These are phyloP conservation scores for Andinoacara biseriatus DNA, from an alignment of 2,113 vertebrate species.

Conservation along the genomic window DNA sequence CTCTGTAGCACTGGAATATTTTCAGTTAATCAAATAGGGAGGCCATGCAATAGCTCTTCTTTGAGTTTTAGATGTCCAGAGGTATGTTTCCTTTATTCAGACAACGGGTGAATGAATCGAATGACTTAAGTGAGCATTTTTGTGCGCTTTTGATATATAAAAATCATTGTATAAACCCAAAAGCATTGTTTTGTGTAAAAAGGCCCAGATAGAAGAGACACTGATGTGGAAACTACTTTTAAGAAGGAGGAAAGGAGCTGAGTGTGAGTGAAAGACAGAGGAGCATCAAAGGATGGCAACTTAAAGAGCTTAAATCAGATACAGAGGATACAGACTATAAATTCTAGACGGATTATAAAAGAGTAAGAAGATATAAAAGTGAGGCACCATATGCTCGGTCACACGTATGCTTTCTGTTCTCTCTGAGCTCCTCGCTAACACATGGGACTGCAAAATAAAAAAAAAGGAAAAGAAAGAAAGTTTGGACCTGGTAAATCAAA, in stretches of 20 bases:
- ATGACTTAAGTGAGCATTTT: background rate
- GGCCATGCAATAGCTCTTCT: background rate
- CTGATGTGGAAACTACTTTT: slow-evolving; percentile 17
- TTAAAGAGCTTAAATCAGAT: slow-evolving; percentile 2
- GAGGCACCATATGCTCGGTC: background rate
- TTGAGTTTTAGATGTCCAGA: background rate
- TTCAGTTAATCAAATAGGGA: background rate
- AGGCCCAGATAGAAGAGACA: background rate
- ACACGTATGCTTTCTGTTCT: background rate
- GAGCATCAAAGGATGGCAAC: slow-evolving; percentile 6
- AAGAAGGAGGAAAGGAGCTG: background rate
- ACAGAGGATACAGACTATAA: background rate
- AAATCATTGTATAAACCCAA: background rate
- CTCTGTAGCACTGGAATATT: background rate
- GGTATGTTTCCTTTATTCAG: background rate
- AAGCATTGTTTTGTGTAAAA: slow-evolving; percentile 7
- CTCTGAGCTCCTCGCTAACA: background rate
- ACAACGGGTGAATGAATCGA: background rate
- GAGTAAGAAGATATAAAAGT: background rate
- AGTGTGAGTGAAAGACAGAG: background rate
- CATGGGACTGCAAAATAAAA: background rate
- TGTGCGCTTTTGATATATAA: no score
- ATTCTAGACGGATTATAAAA: background rate
- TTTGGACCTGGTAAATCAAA: background rate
- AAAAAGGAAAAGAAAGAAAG: background rate